These are phyloP conservation scores for Lasiommata megera DNA, from an alignment of 2,888 invertebrate species.

Conservation along the genomic window DNA sequence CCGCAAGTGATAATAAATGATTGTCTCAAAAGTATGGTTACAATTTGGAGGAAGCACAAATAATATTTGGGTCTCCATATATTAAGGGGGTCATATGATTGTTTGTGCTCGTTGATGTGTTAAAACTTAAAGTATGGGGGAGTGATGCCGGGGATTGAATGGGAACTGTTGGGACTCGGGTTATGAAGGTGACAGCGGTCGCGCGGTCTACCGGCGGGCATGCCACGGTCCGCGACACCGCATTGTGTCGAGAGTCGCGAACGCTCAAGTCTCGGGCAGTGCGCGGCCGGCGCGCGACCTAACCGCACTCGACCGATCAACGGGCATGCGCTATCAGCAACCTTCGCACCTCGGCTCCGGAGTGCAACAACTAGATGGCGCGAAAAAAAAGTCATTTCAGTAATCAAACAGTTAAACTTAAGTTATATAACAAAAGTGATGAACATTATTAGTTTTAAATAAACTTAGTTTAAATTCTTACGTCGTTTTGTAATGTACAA, in stretches of 20 bases:
- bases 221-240: constrained; percentile 18
- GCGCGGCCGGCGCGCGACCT: constrained; percentile 68
- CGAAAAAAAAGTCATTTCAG: constrained; percentile 39
- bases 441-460: constrained; percentile 35
- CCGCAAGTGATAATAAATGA: no score
- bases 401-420: constrained; percentile 1
- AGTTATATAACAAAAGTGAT: constrained; percentile 3
- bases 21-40: no score
- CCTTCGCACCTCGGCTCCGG: constrained; percentile 35
- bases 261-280: constrained; percentile 51
- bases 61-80: background rate
- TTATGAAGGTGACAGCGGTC: constrained; percentile 43
- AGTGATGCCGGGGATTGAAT: constrained; percentile 33
- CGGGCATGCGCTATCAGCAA: constrained; percentile 22
- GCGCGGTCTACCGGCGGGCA: constrained; percentile 36
- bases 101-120: constrained; percentile 40
- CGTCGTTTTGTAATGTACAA: constrained; percentile 13
- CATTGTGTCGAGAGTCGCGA: constrained; percentile 33
- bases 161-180: constrained; percentile 31
- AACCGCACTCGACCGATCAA: constrained; percentile 47
- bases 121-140: constrained; percentile 39
- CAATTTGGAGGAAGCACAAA: background rate
- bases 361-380: constrained; percentile 45
- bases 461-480: constrained; percentile 44
- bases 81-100: constrained; percentile 23